Evolutionary conservation across 2,888 invertebrate genomes (phyloP).

Genomic region (Heliconius ethilla): DNA sequence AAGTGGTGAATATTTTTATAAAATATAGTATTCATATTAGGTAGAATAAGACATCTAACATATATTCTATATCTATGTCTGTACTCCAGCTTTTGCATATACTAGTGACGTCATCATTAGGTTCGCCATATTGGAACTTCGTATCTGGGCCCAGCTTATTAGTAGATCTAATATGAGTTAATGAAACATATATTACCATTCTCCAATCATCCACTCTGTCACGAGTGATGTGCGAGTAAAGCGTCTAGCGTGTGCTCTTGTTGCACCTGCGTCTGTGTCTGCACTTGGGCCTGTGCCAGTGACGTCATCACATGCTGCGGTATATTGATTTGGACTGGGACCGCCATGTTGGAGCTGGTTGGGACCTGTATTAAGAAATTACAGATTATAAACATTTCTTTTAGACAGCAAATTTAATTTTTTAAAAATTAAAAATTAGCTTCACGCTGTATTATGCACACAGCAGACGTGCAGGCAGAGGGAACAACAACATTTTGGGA

Average conservation of each 20-base stretch:
- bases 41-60: too few relatives aligned
- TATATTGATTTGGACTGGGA: constrained; percentile 86
- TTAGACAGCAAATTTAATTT: too few relatives aligned
- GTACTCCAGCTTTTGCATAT: neutral
- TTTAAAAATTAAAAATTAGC: neutral
- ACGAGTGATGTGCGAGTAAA: constrained; percentile 68
- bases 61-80: neutral
- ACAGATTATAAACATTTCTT: neutral
- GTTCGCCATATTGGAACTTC: neutral
- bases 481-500: too few relatives aligned
- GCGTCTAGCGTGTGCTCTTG: constrained; percentile 62
- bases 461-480: too few relatives aligned
- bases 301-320: constrained; percentile 80
- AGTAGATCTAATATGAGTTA: too few relatives aligned
- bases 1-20: too few relatives aligned
- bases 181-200: neutral
- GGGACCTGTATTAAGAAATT: constrained; percentile 78
- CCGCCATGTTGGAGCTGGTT: constrained; percentile 81
- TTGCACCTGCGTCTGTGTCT: constrained; percentile 48
- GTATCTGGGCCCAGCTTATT: too few relatives aligned
- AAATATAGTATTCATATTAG: too few relatives aligned
- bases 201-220: constrained; percentile 50
- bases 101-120: neutral
- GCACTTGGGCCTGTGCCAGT: constrained; percentile 56
- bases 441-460: too few relatives aligned